Conservation (phyloP, 2,888 invertebrate species). For the Sialis fuliginosa region DNA sequence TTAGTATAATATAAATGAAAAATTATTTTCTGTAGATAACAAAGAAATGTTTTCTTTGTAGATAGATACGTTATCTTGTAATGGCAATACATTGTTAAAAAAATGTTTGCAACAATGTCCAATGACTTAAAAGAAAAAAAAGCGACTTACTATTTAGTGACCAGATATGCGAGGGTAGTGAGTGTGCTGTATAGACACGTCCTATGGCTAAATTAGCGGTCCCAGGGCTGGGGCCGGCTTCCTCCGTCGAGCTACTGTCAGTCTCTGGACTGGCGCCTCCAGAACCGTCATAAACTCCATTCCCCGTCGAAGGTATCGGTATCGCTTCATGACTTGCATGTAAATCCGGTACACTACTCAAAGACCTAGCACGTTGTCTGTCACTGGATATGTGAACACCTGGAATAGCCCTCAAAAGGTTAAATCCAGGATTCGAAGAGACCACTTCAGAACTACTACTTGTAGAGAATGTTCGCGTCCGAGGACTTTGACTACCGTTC, state of each 20-base stretch:
- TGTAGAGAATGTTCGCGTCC: slow-evolving; percentile 58
- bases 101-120: not conserved
- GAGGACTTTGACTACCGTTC: slow-evolving; percentile 55
- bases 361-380: slow-evolving; percentile 63
- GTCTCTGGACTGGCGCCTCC: slow-evolving; percentile 48
- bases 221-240: slow-evolving; percentile 27
- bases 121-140: not conserved
- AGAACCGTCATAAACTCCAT: slow-evolving; percentile 41
- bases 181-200: slow-evolving; percentile 73
- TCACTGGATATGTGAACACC: slow-evolving; percentile 59
- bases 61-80: no score
- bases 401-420: slow-evolving; percentile 47
- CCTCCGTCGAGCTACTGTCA: slow-evolving; percentile 51
- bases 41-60: no score
- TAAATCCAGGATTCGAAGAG: slow-evolving; percentile 36
- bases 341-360: slow-evolving; percentile 70
- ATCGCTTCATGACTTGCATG: slow-evolving; percentile 34
- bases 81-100: not conserved
- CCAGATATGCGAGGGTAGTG: slow-evolving; percentile 83
- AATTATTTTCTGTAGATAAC: no score
- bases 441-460: slow-evolving; percentile 50
- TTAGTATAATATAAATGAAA: no score
- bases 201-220: slow-evolving; percentile 42
- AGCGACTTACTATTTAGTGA: slow-evolving; percentile 66
- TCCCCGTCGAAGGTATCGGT: slow-evolving; percentile 39